Conservation (phyloP, 1,140 invertebrate genomes). For the Ceratina japonica region DNA sequence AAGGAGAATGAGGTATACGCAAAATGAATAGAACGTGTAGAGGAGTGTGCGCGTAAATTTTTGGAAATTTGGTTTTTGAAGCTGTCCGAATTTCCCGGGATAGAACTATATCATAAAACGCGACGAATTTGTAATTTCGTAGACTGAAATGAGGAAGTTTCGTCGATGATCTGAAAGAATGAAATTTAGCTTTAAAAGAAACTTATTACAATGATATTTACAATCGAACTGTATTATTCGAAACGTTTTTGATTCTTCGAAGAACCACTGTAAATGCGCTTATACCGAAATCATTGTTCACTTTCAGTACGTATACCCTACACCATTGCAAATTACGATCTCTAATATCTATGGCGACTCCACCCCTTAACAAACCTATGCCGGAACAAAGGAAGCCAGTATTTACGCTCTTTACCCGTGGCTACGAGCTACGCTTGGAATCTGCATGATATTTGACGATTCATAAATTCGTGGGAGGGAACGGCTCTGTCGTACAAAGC, state of each 20-base stretch:
- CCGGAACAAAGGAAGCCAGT: neutral
- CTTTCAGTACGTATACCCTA: neutral
- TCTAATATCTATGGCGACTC: neutral
- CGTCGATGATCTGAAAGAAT: neutral
- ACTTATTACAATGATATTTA: too few species aligned
- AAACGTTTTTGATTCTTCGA: neutral
- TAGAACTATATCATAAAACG: too few species aligned
- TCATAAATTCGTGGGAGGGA: conserved; percentile 49
- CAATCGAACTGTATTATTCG: too few species aligned
- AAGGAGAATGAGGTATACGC: neutral
- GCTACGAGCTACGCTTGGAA: conserved; percentile 23
- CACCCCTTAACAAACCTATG: neutral
- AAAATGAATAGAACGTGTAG: neutral
- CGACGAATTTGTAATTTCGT: neutral
- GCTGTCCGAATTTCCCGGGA: neutral
- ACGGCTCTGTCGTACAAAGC: conserved; percentile 53
- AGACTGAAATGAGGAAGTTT: neutral
- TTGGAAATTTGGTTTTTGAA: neutral
- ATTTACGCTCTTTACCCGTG: neutral
- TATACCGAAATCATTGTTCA: neutral
- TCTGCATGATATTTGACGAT: conserved; percentile 63
- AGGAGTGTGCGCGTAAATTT: neutral
- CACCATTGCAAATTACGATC: neutral
- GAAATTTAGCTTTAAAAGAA: neutral
- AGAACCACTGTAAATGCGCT: neutral